Evolutionary conservation across 2,797 vertebrate genomes (phyloP).

Genomic region (Emydoidea blandingii): DNA sequence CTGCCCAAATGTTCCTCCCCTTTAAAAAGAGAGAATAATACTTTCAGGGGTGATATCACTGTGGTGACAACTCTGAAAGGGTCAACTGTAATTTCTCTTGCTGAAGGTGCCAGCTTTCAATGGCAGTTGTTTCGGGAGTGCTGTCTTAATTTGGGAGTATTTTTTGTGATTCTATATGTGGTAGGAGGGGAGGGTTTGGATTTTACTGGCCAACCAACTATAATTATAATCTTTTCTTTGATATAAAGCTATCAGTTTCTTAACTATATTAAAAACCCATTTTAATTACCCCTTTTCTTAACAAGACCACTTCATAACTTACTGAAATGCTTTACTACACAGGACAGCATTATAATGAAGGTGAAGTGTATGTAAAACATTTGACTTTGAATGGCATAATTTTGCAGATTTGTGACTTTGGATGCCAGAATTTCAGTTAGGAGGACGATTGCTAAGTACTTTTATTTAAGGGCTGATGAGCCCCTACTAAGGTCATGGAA

Average conservation of each 20-base stretch:
- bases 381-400: slow-evolving; percentile 71
- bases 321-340: slow-evolving; percentile 73
- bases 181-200: slow-evolving; percentile 40
- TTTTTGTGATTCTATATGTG: not conserved
- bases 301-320: slow-evolving; percentile 72
- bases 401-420: slow-evolving; percentile 75
- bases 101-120: not conserved
- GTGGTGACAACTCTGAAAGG: not conserved
- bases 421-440: slow-evolving; percentile 72
- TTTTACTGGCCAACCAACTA: slow-evolving; percentile 55
- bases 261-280: slow-evolving; percentile 69
- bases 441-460: slow-evolving; percentile 73
- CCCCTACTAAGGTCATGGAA: slow-evolving; percentile 71
- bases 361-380: slow-evolving; percentile 73
- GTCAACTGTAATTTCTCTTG: slow-evolving; percentile 23
- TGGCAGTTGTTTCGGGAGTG: not conserved
- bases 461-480: slow-evolving; percentile 76
- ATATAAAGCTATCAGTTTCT: slow-evolving; percentile 66
- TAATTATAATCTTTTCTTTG: slow-evolving; percentile 68
- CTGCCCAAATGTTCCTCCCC: not conserved
- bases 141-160: not conserved
- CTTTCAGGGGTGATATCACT: slow-evolving; percentile 41
- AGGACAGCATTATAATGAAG: slow-evolving; percentile 69
- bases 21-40: not conserved
- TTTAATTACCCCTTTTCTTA: slow-evolving; percentile 75